These are phyloP conservation scores for Ameiurus melas DNA, from an alignment of 2,113 vertebrate genomes.

Conservation along the genomic window DNA sequence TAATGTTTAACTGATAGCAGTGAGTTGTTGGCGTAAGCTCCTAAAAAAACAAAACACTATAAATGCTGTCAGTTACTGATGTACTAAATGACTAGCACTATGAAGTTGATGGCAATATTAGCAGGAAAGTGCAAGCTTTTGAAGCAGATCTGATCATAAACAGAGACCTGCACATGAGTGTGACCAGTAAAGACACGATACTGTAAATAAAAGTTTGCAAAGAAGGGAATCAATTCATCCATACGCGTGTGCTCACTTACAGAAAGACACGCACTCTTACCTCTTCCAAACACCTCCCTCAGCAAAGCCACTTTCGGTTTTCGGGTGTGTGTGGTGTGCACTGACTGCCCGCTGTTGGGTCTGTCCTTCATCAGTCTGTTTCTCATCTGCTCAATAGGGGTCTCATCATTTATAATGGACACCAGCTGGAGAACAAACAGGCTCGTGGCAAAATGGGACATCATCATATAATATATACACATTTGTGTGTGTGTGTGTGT, in stretches of 20 bases:
- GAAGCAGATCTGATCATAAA: not conserved
- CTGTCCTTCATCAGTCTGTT: constrained; percentile 76
- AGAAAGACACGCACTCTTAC: constrained; percentile 53
- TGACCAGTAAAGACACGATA: not conserved
- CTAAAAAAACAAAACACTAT: not conserved
- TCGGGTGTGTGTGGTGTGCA: constrained; percentile 65
- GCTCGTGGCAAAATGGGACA: not conserved
- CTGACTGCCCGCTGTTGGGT: constrained; percentile 37
- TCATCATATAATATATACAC: not conserved
- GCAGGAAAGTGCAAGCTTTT: not conserved
- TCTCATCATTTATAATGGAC: constrained; percentile 79
- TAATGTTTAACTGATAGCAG: too few relatives aligned
- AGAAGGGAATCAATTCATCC: not conserved
- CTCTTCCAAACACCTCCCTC: constrained; percentile 79
- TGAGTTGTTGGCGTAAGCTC: not conserved
- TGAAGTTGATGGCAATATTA: not conserved
- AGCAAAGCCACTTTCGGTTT: constrained; percentile 78
- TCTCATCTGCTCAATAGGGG: constrained; percentile 78
- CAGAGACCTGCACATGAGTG: not conserved
- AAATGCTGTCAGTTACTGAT: not conserved
- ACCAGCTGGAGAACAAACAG: constrained; percentile 64
- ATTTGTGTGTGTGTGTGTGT: not conserved
- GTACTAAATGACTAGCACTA: not conserved
- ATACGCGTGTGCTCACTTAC: not conserved
- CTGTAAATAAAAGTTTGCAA: not conserved